Evolutionary conservation across 2,888 invertebrate genomes (phyloP), one percentile per base, ranked within the genome.

Genomic region (Andrena dorsata): DNA sequence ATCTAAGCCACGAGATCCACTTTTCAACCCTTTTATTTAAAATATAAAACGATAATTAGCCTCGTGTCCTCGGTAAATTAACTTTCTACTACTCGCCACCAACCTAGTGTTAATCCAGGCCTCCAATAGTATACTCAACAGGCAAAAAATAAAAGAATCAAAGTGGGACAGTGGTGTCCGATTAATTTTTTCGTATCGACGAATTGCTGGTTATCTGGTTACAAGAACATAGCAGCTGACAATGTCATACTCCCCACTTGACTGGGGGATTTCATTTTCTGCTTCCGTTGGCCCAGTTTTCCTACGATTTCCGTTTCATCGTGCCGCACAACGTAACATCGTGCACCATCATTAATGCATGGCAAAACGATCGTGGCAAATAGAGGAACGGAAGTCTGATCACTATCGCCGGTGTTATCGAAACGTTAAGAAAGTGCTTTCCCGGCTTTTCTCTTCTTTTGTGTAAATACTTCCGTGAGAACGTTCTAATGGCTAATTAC

Each of bases 261-360:
- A 16, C 13, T 16, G 41, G 41, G 41, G 41, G 3, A 41, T 64
- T 64, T 41, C 23, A 47, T 58, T 66, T 74, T 65, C 47, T 58
- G 20, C 51, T 32, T 64, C 70, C 64, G 47, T 16, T 30, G 35
- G 23, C 7, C 63, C 53, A n/a, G 41, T 56, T 76, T 35, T 8
- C 6, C 10, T 10, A 4, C 4, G 61, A 68, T 61, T 74, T 66
- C 58, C 35, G 47, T 70, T 63, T 64, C 63, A 30, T 41, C 16
- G 35, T 6, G n/a, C 47, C 6, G 13, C 20, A 2, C 32, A 26
- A 56, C 41, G 41, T 41, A 41, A 41, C 41, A 13, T 41, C 41
- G 13, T 41, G 41, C 41, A 41, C 41, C 41, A 41, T 41, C 41
- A 16, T 41, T 41, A 41, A 41, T 41, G 16, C 41, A 4, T 16